Evolutionary conservation across 2,113 vertebrate species (phyloP).

Genomic region (Orycteropus afer): DNA sequence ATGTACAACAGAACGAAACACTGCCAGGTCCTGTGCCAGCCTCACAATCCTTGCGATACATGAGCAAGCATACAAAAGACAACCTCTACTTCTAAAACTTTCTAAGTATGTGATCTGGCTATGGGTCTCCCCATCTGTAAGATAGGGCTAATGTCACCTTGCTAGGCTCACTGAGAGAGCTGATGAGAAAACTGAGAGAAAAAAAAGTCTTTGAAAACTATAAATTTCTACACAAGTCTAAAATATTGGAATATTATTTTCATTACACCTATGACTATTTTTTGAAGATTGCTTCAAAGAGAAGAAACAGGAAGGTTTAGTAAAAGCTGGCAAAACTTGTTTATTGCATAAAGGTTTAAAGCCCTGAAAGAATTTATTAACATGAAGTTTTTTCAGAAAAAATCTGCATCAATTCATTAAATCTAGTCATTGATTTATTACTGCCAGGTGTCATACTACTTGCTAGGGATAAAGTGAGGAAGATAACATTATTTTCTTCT

Average conservation of each 20-base stretch:
- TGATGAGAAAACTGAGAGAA: background rate
- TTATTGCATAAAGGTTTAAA: background rate
- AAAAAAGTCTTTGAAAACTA: background rate
- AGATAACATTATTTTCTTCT: background rate
- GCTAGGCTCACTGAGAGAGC: background rate
- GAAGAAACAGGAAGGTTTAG: background rate
- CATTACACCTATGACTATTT: background rate
- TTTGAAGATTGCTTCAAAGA: background rate
- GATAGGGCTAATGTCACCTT: background rate
- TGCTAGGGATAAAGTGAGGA: background rate
- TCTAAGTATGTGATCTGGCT: background rate
- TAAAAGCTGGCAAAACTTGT: background rate
- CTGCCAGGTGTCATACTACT: background rate
- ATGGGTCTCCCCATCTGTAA: background rate
- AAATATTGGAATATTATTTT: constrained; percentile 5
- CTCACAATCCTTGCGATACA: no score
- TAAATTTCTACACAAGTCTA: constrained; percentile 17
- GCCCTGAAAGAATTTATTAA: background rate
- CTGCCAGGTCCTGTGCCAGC: no score
- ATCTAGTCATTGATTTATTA: background rate
- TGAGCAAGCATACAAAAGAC: background rate
- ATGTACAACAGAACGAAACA: no score
- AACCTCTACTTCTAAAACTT: background rate
- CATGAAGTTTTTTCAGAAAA: background rate
- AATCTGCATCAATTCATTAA: constrained; percentile 43